Base-by-base conservation (phyloP, 2,113 vertebrate genomes). In the Eulemur macaco region DNA sequence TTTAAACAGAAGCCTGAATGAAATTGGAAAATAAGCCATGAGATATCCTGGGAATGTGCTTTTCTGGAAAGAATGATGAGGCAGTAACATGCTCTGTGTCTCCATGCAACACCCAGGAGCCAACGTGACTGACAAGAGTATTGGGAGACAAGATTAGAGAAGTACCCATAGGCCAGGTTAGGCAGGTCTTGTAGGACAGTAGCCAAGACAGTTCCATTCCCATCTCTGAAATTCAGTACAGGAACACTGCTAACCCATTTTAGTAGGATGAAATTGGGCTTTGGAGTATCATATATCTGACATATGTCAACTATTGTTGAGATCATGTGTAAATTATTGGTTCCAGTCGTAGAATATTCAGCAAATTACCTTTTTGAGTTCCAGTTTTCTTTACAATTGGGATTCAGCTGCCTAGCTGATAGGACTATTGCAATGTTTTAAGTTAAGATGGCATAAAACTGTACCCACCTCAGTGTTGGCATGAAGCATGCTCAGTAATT, bases 301-400 rank as follows among this genome's bases (percentile, higher is more conserved):
- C 29, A 29, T 29, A 63, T 12, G 27, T 63, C 73, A 93, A 81
- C 9, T 85, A 37, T 64, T 74, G 29, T 17, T 77, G 45, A 45
- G 7, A 60, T 60, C 45, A 73, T 94, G 9, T 63, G n/a, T 78
- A 94, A 68, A 60, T 47, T 74, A 34, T 54, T 58, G 18, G 10
- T 87, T 92, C 23, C 5, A 90, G 20, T 74, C 54, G 21, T 31
- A 96, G 73, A 94, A 60, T 37, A 27, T 93, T 86, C 14, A 92
- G 37, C 34, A 95, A 66, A 56, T 58, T 73, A 85, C 45, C 25
- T 83, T 86, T 63, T 39, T 85, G 56, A 76, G 64, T 71, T 92
- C 37, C 77, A 60, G 18, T 37, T 74, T 92, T 87, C 34, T 93
- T 96, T 81, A 71, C 1, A 80, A 39, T 1, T 97, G 39, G 21